Conservation (phyloP, 2,113 vertebrate genomes). For the Enhydra lutris region DNA sequence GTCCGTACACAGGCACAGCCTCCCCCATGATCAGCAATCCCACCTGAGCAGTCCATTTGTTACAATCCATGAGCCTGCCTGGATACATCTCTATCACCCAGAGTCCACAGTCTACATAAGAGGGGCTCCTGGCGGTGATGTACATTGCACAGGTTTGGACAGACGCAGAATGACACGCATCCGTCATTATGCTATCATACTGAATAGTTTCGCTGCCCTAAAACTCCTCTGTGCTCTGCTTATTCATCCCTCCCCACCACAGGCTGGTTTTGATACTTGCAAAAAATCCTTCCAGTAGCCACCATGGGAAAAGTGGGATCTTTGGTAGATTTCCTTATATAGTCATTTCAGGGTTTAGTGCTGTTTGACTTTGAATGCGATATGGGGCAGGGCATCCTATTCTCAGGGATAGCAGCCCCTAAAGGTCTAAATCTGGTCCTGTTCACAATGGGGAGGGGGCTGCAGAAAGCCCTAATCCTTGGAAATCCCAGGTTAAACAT, state of each 20-base stretch:
- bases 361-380: neutral
- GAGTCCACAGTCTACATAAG: neutral
- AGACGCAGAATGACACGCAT: neutral
- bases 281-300: neutral
- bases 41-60: neutral
- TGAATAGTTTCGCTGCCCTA: neutral
- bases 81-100: neutral
- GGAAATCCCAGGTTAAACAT: neutral
- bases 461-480: neutral
- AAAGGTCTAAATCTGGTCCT: neutral
- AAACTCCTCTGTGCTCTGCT: neutral
- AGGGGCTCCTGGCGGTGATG: neutral
- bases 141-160: neutral
- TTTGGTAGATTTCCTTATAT: constrained; percentile 10
- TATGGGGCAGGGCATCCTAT: neutral
- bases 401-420: neutral
- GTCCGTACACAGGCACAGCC: too few relatives aligned
- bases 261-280: neutral
- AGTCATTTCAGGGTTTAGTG: neutral
- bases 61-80: neutral
- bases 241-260: neutral
- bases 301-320: neutral
- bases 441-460: neutral
- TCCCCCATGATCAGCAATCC: neutral
- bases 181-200: neutral